Base-by-base conservation (phyloP, 2,113 vertebrate species). In the Athene cunicularia region DNA sequence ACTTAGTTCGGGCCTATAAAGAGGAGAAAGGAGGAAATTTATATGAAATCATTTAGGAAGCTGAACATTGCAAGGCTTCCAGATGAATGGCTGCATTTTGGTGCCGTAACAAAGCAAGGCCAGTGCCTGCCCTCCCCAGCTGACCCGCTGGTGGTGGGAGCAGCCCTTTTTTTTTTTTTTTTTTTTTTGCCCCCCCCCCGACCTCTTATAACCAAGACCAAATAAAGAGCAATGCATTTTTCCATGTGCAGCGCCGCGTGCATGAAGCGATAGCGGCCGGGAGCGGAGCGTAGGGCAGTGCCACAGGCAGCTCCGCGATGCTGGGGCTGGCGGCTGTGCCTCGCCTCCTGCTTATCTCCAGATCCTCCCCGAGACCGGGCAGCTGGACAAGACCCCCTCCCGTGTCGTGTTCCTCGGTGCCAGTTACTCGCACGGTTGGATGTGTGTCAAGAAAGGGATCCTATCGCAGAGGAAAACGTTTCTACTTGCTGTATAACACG, bases 271-370 rank as follows among this genome's bases (percentile, higher is more conserved):
- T 7, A 12, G 33, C 5, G 20, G 26, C 24, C 5, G 5, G 81
- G 79, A 2, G 19, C 0, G 1, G 45, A 53, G 56, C 0, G 0
- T n/a, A 41, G 20, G 15, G 24, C 37, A 9, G 60, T 8, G 50
- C 24, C 59, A 12, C n/a, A 14, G 50, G 52, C 59, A 12, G 45
- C 77, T 11, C 14, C 3, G 5, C 39, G 3, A 1, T 2, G 28
- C 66, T 4, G 5, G 37, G 58, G 23, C 55, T 6, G 6, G 32
- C 3, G 22, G 50, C 80, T 9, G 3, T 20, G 41, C 80, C 41
- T 45, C 12, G 3, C 18, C 15, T n/a, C 58, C 68, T 12, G n/a
- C 2, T 27, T 27, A 5, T 41, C 33, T 53, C 19, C 59, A 30
- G 4, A 20, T 26, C 17, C 45, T 33, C 49, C 1, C 0, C 7